Evolutionary conservation across 2,888 invertebrate species (phyloP), one percentile per base, ranked within the genome.

Genomic region (Stegana nigrithorax): DNA sequence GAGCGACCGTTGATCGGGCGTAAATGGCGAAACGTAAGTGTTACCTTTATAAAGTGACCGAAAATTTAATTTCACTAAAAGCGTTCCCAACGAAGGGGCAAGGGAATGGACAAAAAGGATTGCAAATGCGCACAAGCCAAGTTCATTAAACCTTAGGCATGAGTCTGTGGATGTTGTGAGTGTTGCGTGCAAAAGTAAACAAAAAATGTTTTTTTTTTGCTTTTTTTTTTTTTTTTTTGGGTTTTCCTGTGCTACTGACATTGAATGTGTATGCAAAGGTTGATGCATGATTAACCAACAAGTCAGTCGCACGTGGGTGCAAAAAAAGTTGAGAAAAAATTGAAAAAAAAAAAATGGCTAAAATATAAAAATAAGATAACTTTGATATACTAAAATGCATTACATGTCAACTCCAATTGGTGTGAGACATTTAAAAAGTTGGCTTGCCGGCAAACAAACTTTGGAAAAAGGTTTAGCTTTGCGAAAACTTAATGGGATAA

Each of bases 41-140:
- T 10, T 51, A 29, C 17, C 51, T 29, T 51, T 51, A 19, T 29
- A 51, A 27, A 51, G 17, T 27, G 27, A 27, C 51, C 26, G 8
- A 10, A 27, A 51, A 51, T 25, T 51, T 27, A 51, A 51, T 51
- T 51, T 51, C 19, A 29, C 29, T 51, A 51, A 51, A 51, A 51
- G 51, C 51, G 12, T 10, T 4, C 47, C 17, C 4, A 19, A 1
- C 39, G 39, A 39, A 39, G 39, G n/a, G 39, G 4, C 39, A 39
- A 39, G 14, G 4, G 39, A 39, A 17, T 4, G 39, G 17, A 17
- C 14, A n/a, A 14, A 39, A 39, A 39, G 39, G 14, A 39, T 39
- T 39, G 39, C 39, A 39, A 17, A 39, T 17, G 39, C 39, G n/a
- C 14, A 39, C 39, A 39, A 39, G n/a, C 10, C 10, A 29, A 29